A percentile compares a stretch with the other conserved stretches of the same genome.
Evolutionary conservation across 1,140 invertebrate species (phyloP).

Genomic region (Lamellibrachia luymesi): DNA sequence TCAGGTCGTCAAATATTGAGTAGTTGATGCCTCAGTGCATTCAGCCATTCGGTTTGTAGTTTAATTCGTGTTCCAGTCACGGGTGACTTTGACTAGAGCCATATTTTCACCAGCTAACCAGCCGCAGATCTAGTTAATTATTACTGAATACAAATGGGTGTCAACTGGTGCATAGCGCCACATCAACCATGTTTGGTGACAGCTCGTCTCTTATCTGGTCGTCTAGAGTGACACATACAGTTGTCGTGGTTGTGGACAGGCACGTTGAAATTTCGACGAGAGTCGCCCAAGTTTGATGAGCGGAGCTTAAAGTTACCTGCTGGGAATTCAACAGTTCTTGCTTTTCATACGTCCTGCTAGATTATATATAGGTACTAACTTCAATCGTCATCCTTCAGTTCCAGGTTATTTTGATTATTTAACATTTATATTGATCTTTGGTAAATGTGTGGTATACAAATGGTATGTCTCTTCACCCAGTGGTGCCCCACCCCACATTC

Average conservation of each 20-base stretch:
- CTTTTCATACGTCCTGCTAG: no score
- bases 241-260: no score
- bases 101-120: not conserved
- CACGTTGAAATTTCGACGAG: no score
- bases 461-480: no score
- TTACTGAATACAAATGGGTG: not conserved
- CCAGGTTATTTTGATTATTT: not conserved
- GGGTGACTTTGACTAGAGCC: not conserved
- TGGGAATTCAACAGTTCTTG: no score
- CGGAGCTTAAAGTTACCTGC: no score
- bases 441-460: not conserved
- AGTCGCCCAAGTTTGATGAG: no score
- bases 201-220: not conserved
- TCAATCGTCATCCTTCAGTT: not conserved
- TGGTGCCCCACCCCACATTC: no score
- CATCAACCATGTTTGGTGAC: not conserved
- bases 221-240: no score
- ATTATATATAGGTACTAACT: not conserved
- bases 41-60: not conserved
- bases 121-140: not conserved
- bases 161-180: not conserved
- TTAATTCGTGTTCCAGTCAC: not conserved
- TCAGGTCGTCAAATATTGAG: not conserved
- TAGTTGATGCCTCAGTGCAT: not conserved
- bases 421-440: not conserved